These are phyloP conservation scores for Sinopyrophorus schimmeli DNA, from an alignment of 2,888 invertebrate species.

Conservation along the genomic window DNA sequence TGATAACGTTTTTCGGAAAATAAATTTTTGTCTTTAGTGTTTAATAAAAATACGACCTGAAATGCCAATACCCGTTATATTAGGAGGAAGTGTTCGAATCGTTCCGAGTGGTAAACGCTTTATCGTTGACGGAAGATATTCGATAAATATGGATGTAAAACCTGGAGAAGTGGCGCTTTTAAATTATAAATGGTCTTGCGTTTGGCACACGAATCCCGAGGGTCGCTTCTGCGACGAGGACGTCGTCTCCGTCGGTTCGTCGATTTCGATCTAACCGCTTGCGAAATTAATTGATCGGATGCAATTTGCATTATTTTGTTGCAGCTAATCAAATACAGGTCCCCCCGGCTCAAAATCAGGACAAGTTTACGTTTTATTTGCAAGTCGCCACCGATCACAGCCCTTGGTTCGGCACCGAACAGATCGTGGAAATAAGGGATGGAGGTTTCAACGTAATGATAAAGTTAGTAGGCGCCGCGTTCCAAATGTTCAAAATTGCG, in stretches of 20 bases:
- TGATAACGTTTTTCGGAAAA: background rate
- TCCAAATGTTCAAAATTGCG: too few species aligned
- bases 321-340: background rate
- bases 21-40: conserved; percentile 17
- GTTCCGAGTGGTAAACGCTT: conserved; percentile 9
- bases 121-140: conserved; percentile 8
- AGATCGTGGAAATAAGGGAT: conserved; percentile 7
- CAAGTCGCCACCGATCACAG: conserved; percentile 5
- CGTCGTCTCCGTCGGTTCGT: background rate
- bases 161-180: background rate
- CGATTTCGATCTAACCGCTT: too few species aligned
- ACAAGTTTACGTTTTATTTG: background rate
- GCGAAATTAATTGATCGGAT: too few species aligned
- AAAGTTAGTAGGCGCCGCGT: conserved; percentile 3
- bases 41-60: conserved; percentile 18
- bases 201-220: background rate
- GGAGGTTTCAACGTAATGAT: conserved; percentile 1
- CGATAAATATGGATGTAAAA: conserved; percentile 12
- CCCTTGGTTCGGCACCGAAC: conserved; percentile 5
- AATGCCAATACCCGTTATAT: conserved; percentile 9
- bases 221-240: background rate
- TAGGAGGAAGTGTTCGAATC: background rate
- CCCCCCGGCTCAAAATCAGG: background rate
- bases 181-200: conserved; percentile 10
- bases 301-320: background rate